Evolutionary conservation across 92 coral and sea anemone genomes (phyloP).

Genomic region (Desmophyllum pertusum): DNA sequence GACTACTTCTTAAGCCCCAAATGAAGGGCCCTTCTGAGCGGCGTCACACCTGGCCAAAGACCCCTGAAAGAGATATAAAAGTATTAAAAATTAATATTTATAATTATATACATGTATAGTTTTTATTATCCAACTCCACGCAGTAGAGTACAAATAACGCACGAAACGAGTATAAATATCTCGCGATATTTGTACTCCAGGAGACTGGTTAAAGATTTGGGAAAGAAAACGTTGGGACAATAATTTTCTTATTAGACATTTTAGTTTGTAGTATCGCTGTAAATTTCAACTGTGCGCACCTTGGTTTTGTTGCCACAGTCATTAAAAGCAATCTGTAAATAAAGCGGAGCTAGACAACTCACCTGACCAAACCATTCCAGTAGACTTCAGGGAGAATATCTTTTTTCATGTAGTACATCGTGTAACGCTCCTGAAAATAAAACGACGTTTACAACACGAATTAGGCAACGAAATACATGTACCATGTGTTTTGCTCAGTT

Average conservation of each 20-base stretch:
- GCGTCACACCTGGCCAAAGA: slow-evolving; percentile 87
- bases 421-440: slow-evolving; percentile 75
- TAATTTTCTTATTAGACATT: too few species aligned
- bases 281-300: too few species aligned
- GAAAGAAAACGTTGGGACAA: too few species aligned
- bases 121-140: too few species aligned
- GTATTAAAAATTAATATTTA: too few species aligned
- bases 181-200: too few species aligned
- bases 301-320: too few species aligned
- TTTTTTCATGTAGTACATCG: slow-evolving; percentile 94
- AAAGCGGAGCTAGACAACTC: slow-evolving; percentile 7
- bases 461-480: not conserved
- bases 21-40: slow-evolving; percentile 80
- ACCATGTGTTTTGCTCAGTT: not conserved
- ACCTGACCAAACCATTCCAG: slow-evolving; percentile 96
- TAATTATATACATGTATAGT: too few species aligned
- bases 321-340: not conserved
- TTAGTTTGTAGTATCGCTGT: too few species aligned
- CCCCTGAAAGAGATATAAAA: slow-evolving; percentile 70
- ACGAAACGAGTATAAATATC: too few species aligned
- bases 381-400: slow-evolving; percentile 95
- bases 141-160: too few species aligned
- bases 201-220: too few species aligned
- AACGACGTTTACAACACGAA: not conserved
- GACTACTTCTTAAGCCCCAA: slow-evolving; percentile 72